Base-by-base conservation (phyloP, 2,113 vertebrate genomes). In the Atherinomorus stipes region DNA sequence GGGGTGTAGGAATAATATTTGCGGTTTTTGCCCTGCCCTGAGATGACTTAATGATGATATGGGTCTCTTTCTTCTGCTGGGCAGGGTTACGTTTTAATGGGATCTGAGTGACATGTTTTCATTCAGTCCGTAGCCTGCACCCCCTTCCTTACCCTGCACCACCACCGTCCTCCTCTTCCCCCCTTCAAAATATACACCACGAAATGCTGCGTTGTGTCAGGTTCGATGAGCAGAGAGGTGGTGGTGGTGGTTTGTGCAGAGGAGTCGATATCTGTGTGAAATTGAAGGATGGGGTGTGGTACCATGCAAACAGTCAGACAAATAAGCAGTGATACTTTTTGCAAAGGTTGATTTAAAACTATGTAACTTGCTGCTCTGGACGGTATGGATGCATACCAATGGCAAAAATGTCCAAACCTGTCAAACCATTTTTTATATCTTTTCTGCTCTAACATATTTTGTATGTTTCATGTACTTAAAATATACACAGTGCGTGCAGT, bases 11-110 rank as follows among this genome's bases (percentile, higher is more conserved):
- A 91, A 90, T 91, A 93, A 93, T 91, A 93, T 91, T 88, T 90
- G 88, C 23, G 81, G 71, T 88, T 89, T 90, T 89, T 45, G 47
- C 77, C 85, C 75, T 53, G 26, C 79, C 77, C 78, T 21, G 15
- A 89, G 89, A 86, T 90, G 90, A 88, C 85, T 91, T 90, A 85
- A 91, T 91, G 83, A 90, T 91, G 80, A 91, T 89, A 89, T 73
- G 76, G 69, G 70, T 89, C 81, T 85, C 84, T 89, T 89, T 90
- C 84, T 88, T 89, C 85, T 90, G 66, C 80, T 72, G 78, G 81
- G 80, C 85, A 75, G 69, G 83, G 87, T 89, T 91, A 86, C 83
- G 1, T 90, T 91, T 88, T 88, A 91, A 91, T 91, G 87, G 84
- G 68, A 40, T 59, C 50, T 90, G 90, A 90, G 76, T 90, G 90